Evolutionary conservation across 1,140 invertebrate genomes (phyloP).

Genomic region (Andricus grossulariae): DNA sequence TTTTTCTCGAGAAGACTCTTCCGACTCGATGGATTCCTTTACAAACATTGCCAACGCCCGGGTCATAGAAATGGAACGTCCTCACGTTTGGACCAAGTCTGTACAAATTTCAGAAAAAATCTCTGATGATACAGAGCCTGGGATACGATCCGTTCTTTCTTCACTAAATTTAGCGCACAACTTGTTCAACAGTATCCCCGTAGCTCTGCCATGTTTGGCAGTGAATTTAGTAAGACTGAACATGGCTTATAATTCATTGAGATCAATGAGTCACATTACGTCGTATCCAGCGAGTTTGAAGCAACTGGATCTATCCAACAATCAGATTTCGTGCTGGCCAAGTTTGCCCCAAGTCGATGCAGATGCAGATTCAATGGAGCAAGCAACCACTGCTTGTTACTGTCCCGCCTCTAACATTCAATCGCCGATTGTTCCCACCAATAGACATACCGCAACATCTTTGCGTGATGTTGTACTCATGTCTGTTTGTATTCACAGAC

Average conservation of each 20-base stretch:
- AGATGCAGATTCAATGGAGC: constrained; percentile 79
- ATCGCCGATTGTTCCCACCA: constrained; percentile 65
- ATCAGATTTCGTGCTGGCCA: constrained; percentile 92
- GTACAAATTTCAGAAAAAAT: constrained; percentile 84
- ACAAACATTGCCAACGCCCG: constrained; percentile 71
- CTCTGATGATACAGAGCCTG: constrained; percentile 71
- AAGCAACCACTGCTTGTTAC: constrained; percentile 81
- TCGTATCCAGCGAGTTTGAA: constrained; percentile 92
- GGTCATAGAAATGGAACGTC: constrained; percentile 78
- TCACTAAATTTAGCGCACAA: constrained; percentile 94
- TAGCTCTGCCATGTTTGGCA: constrained; percentile 91
- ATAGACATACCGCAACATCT: constrained; percentile 75
- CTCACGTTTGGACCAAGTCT: constrained; percentile 84
- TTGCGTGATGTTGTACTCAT: constrained; percentile 85
- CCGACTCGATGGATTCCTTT: constrained; percentile 70
- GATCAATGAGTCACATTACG: constrained; percentile 91
- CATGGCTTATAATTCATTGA: constrained; percentile 91
- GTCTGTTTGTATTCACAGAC: constrained; percentile 88
- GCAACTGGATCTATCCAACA: constrained; percentile 95
- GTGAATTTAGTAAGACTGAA: constrained; percentile 91
- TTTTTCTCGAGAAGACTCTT: constrained; percentile 66
- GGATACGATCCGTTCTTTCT: constrained; percentile 78
- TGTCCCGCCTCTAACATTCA: constrained; percentile 73
- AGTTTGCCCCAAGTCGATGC: constrained; percentile 83
- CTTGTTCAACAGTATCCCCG: constrained; percentile 90